Evolutionary conservation across 1,140 invertebrate genomes (phyloP).

Genomic region (Platyura marginata): DNA sequence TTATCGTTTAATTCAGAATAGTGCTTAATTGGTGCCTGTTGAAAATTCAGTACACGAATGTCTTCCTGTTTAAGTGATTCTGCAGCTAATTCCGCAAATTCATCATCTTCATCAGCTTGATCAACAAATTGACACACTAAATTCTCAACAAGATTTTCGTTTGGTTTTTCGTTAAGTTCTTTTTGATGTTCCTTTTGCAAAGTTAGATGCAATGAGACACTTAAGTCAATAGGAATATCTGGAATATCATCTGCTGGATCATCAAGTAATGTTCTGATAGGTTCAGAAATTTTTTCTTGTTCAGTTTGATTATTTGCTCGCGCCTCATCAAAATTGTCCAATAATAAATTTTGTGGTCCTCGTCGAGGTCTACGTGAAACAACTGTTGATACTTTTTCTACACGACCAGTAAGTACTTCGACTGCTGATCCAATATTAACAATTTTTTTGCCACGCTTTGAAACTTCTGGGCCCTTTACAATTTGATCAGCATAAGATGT

Average conservation of each 20-base stretch:
- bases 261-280: slow-evolving; percentile 47
- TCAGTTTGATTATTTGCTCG: slow-evolving; percentile 11
- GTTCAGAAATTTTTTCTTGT: slow-evolving; percentile 13
- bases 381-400: slow-evolving; percentile 43
- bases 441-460: slow-evolving; percentile 57
- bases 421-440: slow-evolving; percentile 68
- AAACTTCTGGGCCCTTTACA: slow-evolving; percentile 51
- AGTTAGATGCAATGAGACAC: slow-evolving; percentile 34
- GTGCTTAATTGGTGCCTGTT: slow-evolving; percentile 10
- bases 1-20: slow-evolving; percentile 12
- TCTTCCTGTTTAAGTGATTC: slow-evolving; percentile 42
- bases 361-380: slow-evolving; percentile 33
- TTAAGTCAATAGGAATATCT: slow-evolving; percentile 39
- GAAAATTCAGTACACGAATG: slow-evolving; percentile 17
- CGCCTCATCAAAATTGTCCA: slow-evolving; percentile 44
- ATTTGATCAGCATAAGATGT: slow-evolving; percentile 71
- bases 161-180: slow-evolving; percentile 13
- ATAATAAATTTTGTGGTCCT: slow-evolving; percentile 42
- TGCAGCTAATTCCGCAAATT: slow-evolving; percentile 52
- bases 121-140: not conserved
- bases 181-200: slow-evolving; percentile 26
- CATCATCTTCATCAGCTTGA: slow-evolving; percentile 30
- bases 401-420: slow-evolving; percentile 62
- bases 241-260: slow-evolving; percentile 46
- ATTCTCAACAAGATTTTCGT: not conserved